phyloP scores from a whole-genome alignment of 1,140 invertebrate species.

The Elysia chlorotica region DNA sequence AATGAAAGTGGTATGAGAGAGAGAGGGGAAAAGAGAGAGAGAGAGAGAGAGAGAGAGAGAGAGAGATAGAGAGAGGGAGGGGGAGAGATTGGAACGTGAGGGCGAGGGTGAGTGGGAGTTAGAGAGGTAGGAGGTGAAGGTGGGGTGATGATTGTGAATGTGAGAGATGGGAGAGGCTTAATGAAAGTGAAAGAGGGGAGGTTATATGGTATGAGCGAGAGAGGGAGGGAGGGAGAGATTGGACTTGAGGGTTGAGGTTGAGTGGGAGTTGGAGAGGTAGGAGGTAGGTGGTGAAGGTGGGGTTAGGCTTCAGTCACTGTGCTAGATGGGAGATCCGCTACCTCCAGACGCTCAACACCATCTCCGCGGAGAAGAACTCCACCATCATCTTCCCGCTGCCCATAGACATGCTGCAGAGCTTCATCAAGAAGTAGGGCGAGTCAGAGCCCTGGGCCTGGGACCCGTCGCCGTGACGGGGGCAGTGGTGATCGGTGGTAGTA shows the following conservation, averaged over 20 bases:
- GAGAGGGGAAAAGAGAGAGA: background rate
- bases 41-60: background rate
- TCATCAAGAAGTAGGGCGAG: constrained; percentile 12
- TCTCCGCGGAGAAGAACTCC: constrained; percentile 97
- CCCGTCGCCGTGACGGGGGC: too few species aligned
- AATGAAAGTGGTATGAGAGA: background rate
- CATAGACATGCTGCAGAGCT: constrained; percentile 6
- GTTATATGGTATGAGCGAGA: background rate
- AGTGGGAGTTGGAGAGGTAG: constrained; percentile 20
- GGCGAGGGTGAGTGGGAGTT: background rate
- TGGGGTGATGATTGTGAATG: background rate
- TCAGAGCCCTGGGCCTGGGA: too few species aligned
- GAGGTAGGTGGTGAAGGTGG: constrained; percentile 63
- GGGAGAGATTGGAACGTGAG: background rate
- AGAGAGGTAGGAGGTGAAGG: background rate
- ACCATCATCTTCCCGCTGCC: constrained; percentile 80
- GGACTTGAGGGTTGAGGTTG: background rate
- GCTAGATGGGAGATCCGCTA: constrained; percentile 79
- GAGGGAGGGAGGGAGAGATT: background rate
- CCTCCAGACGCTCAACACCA: constrained; percentile 76
- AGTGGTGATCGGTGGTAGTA: too few species aligned
- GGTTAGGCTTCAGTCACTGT: constrained; percentile 80
- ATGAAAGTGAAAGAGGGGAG: background rate
- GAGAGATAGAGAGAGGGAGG: background rate
- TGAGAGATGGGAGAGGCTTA: background rate